A percentile compares a stretch with the other conserved stretches of the same genome.
phyloP scores from a whole-genome alignment of 2,888 invertebrate species.

The Neria commutata region DNA sequence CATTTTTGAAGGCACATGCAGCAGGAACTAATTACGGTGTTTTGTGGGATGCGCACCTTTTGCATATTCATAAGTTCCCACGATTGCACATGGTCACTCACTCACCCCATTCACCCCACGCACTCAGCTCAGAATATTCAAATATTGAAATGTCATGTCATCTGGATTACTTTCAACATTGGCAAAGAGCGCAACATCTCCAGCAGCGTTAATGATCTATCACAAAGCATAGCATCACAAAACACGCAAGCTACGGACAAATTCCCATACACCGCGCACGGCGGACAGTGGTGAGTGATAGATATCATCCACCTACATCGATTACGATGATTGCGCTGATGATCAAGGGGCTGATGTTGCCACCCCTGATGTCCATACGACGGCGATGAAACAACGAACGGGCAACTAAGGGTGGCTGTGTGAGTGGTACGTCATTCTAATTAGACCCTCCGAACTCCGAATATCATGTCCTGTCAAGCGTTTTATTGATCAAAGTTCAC shows the following conservation, averaged over 20 bases:
- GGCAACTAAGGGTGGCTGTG: slow-evolving; percentile 23
- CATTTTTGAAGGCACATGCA: not conserved
- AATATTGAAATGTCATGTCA: slow-evolving; percentile 54
- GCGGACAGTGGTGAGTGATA: slow-evolving; percentile 27
- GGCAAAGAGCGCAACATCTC: slow-evolving; percentile 7
- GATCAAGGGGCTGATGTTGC: not conserved
- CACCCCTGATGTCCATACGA: slow-evolving; percentile 11
- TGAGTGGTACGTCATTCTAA: slow-evolving; percentile 38
- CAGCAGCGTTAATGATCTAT: slow-evolving; percentile 32
- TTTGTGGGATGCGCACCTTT: slow-evolving; percentile 24
- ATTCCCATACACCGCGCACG: slow-evolving; percentile 46
- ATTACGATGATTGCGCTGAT: slow-evolving; percentile 1
- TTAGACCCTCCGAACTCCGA: slow-evolving; percentile 38
- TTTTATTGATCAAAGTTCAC: slow-evolving; percentile 50
- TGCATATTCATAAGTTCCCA: slow-evolving; percentile 48
- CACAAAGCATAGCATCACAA: slow-evolving; percentile 45
- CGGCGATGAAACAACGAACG: slow-evolving; percentile 3
- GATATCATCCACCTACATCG: slow-evolving; percentile 32
- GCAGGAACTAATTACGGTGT: not conserved
- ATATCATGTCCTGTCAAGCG: slow-evolving; percentile 40
- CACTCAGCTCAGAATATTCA: slow-evolving; percentile 16
- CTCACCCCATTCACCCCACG: slow-evolving; percentile 22
- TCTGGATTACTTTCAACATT: slow-evolving; percentile 52
- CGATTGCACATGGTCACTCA: slow-evolving; percentile 31
- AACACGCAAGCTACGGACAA: slow-evolving; percentile 35